These are phyloP conservation scores for Caenorhabditis imperialis DNA, from an alignment of 2,888 invertebrate genomes.

Conservation along the genomic window DNA sequence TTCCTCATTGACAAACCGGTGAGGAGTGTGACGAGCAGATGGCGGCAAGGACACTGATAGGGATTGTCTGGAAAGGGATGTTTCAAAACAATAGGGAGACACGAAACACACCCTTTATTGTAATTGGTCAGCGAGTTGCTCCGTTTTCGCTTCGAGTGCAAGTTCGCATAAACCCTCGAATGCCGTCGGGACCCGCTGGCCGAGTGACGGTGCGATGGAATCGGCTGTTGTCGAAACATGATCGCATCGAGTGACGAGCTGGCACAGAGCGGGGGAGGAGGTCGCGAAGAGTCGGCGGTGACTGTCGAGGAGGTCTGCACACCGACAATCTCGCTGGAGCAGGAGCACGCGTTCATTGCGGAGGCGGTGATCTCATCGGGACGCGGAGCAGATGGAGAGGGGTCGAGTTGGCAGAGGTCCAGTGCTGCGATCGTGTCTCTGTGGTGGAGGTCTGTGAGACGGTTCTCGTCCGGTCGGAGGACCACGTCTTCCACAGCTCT, in stretches of 20 bases:
- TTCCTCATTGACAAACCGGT: conserved; percentile 62
- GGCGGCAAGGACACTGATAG: conserved; percentile 64
- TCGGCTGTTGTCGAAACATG: conserved; percentile 60
- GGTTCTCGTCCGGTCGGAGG: conserved; percentile 68
- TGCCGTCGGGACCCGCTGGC: conserved; percentile 61
- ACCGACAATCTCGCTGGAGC: conserved; percentile 58
- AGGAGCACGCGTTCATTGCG: conserved; percentile 57
- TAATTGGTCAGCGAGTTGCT: conserved; percentile 64
- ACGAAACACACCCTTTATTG: conserved; percentile 56
- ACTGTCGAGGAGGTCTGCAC: conserved; percentile 34
- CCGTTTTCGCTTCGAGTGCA: conserved; percentile 61
- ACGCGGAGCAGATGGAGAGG: conserved; percentile 16
- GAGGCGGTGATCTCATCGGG: conserved; percentile 42
- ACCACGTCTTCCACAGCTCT: conserved; percentile 70
- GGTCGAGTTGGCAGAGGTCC: conserved; percentile 65
- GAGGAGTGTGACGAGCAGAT: conserved; percentile 63
- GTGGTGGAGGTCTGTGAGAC: conserved; percentile 53
- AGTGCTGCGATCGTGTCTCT: conserved; percentile 69
- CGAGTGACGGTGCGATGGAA: conserved; percentile 56
- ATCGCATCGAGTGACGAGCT: conserved; percentile 63
- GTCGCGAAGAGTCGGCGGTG: conserved; percentile 38
- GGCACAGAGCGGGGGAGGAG: conserved; percentile 58
- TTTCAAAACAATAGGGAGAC: background rate
- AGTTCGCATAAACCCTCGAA: conserved; percentile 54
- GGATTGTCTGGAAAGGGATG: conserved; percentile 48